These are phyloP conservation scores for Zhuqinia jingwanae DNA, from an alignment of 2,888 invertebrate genomes.

Conservation along the genomic window DNA sequence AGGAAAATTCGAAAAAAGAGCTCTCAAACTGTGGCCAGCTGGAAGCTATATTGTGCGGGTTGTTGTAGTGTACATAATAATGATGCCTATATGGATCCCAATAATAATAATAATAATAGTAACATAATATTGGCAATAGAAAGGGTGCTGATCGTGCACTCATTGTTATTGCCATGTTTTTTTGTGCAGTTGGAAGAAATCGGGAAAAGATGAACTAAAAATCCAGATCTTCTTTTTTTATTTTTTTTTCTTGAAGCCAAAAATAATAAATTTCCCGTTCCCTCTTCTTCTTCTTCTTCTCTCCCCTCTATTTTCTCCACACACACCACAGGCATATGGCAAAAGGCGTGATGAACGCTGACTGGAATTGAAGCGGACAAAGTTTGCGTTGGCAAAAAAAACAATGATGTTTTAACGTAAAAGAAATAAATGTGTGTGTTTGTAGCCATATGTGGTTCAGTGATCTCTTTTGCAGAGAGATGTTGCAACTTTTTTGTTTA, in stretches of 20 bases:
- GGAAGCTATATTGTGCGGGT: not conserved
- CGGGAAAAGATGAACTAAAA: constrained; percentile 40
- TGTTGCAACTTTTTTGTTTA: too few relatives aligned
- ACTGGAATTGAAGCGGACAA: too few relatives aligned
- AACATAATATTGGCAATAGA: not conserved
- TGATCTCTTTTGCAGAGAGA: not conserved
- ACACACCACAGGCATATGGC: too few relatives aligned
- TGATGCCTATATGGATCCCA: not conserved
- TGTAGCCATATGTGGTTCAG: not conserved
- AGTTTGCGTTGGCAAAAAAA: constrained; percentile 40
- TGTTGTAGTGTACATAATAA: not conserved
- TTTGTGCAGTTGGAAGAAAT: constrained; percentile 19
- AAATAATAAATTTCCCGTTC: not conserved
- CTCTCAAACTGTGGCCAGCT: too few relatives aligned
- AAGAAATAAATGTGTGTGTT: too few relatives aligned
- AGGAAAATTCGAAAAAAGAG: too few relatives aligned
- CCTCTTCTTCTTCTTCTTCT: too few relatives aligned
- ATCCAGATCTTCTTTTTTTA: not conserved
- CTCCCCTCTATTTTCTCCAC: too few relatives aligned
- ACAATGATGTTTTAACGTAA: not conserved
- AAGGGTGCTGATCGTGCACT: not conserved
- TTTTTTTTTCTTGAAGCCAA: not conserved
- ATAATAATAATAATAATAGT: not conserved
- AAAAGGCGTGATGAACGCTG: too few relatives aligned
- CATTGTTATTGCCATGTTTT: constrained; percentile 9